Evolutionary conservation across 30 jellyfish, hydroid and myxozoan species (phyloP).

Genomic region (Phacellophora camtschatica): DNA sequence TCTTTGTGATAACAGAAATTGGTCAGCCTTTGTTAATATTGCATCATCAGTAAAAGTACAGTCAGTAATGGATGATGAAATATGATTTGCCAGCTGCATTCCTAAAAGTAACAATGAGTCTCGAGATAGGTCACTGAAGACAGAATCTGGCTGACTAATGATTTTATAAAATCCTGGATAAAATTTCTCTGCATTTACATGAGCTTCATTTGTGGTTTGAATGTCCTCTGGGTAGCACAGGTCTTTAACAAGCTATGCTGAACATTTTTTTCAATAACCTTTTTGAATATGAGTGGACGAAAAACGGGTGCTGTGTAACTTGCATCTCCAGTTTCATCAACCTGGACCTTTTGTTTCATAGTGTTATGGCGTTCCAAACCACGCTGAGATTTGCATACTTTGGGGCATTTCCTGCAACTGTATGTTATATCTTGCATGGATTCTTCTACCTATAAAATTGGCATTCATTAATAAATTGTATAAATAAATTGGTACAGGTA

Average conservation of each 20-base stretch:
- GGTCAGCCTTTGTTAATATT: background rate
- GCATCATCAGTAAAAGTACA: background rate
- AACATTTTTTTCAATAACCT: no score
- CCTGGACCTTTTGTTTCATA: background rate
- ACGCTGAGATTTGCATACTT: constrained; percentile 8
- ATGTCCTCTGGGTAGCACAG: background rate
- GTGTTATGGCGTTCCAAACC: background rate
- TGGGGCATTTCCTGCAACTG: constrained; percentile 3
- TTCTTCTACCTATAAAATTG: background rate
- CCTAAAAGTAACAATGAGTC: constrained; percentile 22
- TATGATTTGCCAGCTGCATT: constrained; percentile 32
- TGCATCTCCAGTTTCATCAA: background rate
- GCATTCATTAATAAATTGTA: background rate
- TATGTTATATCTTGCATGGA: background rate
- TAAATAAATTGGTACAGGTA: background rate
- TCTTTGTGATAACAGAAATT: background rate
- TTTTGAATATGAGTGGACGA: background rate
- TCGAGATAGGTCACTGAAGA: constrained; percentile 13
- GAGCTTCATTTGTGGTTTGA: background rate
- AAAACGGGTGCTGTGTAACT: background rate
- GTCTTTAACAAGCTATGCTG: background rate
- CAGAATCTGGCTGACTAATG: background rate
- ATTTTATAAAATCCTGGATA: constrained; percentile 5
- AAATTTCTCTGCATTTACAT: constrained; percentile 24
- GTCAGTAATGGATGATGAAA: background rate